phyloP scores from a whole-genome alignment of 2,797 vertebrate species.

The Oophaga sylvatica region DNA sequence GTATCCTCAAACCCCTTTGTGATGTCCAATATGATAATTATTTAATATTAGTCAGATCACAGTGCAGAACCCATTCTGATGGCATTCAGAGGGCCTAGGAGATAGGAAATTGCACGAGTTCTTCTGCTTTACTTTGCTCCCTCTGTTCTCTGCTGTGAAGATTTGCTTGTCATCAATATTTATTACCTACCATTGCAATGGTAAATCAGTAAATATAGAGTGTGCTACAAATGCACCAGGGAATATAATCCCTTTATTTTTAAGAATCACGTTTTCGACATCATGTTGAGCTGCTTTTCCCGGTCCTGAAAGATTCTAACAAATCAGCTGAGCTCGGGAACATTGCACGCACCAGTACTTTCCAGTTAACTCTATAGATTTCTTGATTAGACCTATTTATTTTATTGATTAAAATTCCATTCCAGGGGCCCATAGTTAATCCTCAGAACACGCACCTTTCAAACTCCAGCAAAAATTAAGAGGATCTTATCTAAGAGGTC shows the following conservation, averaged over 20 bases:
- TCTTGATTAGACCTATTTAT: constrained; percentile 56
- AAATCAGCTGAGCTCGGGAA: constrained; percentile 45
- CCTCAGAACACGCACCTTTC: constrained; percentile 42
- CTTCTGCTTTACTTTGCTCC: neutral
- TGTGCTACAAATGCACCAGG: neutral
- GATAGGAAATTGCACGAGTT: neutral
- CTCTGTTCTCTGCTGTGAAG: neutral
- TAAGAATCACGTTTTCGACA: constrained; percentile 6
- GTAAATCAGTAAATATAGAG: neutral
- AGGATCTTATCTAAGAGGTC: constrained; percentile 47
- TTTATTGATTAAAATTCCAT: constrained; percentile 54
- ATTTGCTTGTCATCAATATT: neutral
- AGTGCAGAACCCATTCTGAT: neutral
- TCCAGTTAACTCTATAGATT: constrained; percentile 61
- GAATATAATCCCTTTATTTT: constrained; percentile 11
- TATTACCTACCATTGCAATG: neutral
- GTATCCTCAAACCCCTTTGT: neutral
- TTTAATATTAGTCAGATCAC: neutral
- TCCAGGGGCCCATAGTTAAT: constrained; percentile 32
- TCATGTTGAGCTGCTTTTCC: constrained; percentile 17
- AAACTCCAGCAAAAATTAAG: constrained; percentile 50
- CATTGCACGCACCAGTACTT: constrained; percentile 55
- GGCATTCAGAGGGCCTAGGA: neutral
- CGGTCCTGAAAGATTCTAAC: constrained; percentile 35
- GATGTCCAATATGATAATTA: neutral